Conservation (phyloP, 2,113 vertebrate species). For the Chloropsis cyanopogon region DNA sequence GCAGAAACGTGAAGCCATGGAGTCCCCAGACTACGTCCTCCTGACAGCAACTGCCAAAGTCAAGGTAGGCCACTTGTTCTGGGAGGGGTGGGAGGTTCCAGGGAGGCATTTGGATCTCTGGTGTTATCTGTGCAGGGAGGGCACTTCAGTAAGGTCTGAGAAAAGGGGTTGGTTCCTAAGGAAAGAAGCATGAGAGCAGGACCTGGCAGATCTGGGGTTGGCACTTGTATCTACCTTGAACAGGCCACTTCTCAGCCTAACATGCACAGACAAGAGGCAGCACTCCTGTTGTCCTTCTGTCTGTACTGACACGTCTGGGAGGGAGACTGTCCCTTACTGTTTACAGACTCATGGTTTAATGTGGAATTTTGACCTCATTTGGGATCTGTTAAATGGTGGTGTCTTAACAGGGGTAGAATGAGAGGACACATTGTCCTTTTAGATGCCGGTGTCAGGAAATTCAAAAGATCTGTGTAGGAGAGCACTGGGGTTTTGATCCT, state of each 20-base stretch:
- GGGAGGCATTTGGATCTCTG: background rate
- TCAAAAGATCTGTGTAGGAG: background rate
- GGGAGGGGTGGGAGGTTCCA: background rate
- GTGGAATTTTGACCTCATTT: background rate
- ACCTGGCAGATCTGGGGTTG: background rate
- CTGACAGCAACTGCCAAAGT: conserved; percentile 95
- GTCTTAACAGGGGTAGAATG: background rate
- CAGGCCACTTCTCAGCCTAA: background rate
- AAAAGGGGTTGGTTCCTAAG: background rate
- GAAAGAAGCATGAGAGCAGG: background rate
- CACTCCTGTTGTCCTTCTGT: background rate
- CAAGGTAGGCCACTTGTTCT: conserved; percentile 77
- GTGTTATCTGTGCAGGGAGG: background rate
- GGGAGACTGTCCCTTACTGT: background rate
- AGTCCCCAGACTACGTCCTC: conserved; percentile 88
- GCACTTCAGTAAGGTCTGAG: background rate
- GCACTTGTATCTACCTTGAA: background rate
- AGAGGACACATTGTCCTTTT: background rate
- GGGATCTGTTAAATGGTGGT: background rate
- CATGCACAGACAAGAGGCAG: background rate
- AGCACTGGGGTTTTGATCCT: background rate
- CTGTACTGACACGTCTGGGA: background rate
- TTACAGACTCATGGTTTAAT: background rate
- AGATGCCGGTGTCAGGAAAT: background rate
- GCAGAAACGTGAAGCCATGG: conserved; percentile 90